Conservation (phyloP, 2,113 vertebrate species). For the Apaloderma vittatum region DNA sequence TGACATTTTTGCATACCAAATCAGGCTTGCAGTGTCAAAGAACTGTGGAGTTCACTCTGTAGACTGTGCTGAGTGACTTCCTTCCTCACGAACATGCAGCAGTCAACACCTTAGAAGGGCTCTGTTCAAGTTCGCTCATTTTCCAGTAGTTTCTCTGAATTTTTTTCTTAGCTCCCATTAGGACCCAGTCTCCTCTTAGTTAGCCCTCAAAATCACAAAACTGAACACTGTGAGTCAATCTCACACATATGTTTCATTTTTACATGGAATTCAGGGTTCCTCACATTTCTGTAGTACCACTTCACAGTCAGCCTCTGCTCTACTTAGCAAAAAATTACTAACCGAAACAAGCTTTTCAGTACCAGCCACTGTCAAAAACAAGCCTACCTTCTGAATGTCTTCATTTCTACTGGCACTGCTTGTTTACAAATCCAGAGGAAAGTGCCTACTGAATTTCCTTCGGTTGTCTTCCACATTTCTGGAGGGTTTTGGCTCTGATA, state of each 20-base stretch:
- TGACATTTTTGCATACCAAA: not conserved
- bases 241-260: constrained; percentile 8
- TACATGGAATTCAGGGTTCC: not conserved
- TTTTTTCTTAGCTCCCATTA: not conserved
- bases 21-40: not conserved
- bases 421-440: not conserved
- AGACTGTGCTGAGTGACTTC: not conserved
- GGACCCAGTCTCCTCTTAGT: not conserved
- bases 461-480: not conserved
- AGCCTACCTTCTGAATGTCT: not conserved
- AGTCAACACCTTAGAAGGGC: not conserved
- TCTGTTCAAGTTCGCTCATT: not conserved
- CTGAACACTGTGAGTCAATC: not conserved
- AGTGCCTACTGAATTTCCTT: not conserved
- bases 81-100: not conserved
- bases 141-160: not conserved
- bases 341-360: not conserved
- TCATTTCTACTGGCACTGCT: not conserved
- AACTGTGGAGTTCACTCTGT: not conserved
- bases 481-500: not conserved
- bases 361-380: not conserved
- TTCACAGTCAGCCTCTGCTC: constrained; percentile 14
- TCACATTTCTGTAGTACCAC: not conserved
- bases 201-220: not conserved
- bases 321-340: not conserved